Conservation (phyloP, 2,888 invertebrate species). For the Drosophila koepferae region DNA sequence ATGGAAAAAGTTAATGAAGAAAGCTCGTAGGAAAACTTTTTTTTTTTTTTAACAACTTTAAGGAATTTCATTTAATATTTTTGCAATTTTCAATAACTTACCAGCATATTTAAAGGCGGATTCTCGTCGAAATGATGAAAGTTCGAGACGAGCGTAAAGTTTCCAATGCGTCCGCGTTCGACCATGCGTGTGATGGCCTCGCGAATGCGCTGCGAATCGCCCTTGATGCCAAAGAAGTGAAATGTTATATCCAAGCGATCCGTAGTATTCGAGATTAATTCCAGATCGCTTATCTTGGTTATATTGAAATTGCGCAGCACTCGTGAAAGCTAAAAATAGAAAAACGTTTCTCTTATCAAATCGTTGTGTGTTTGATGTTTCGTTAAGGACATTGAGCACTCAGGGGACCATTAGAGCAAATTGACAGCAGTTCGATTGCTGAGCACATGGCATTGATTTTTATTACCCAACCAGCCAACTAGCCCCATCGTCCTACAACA, state of each 20-base stretch:
- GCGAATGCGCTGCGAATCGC: conserved; percentile 83
- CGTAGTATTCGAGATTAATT: conserved; percentile 88
- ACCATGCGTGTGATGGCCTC: conserved; percentile 87
- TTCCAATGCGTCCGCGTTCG: conserved; percentile 87
- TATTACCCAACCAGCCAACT: conserved; percentile 30
- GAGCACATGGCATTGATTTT: conserved; percentile 40
- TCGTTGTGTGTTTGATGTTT: not conserved
- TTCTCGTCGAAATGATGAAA: conserved; percentile 90
- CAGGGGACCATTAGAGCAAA: conserved; percentile 26
- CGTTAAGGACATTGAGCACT: conserved; percentile 4
- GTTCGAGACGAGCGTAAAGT: conserved; percentile 88
- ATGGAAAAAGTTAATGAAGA: not conserved
- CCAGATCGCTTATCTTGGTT: conserved; percentile 88
- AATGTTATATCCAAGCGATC: conserved; percentile 86
- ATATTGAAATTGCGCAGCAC: conserved; percentile 89
- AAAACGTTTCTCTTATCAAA: not conserved
- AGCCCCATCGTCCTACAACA: not conserved
- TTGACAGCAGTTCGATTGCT: conserved; percentile 26
- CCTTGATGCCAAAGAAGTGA: conserved; percentile 85
- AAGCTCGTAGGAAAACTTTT: not conserved
- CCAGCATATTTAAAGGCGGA: conserved; percentile 90
- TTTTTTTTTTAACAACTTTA: not conserved
- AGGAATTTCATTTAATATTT: not conserved
- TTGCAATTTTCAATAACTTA: conserved; percentile 78
- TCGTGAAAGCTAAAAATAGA: conserved; percentile 87